Evolutionary conservation across 1,140 invertebrate genomes (phyloP).

Genomic region (Trissolcus basalis): DNA sequence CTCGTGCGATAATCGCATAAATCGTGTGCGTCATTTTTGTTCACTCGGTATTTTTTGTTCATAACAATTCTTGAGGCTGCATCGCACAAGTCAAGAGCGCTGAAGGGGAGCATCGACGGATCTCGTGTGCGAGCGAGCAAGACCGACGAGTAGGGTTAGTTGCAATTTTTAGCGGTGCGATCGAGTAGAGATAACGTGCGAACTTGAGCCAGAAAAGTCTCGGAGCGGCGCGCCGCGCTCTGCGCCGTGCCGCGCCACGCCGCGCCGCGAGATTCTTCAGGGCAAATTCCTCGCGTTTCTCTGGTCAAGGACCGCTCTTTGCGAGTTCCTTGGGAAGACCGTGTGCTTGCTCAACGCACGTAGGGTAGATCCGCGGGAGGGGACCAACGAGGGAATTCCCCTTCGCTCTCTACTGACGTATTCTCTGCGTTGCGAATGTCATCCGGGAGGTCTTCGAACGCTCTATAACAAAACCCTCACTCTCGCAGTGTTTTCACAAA

Average conservation of each 20-base stretch:
- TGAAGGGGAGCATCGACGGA: neutral
- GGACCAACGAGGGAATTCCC: slow-evolving; percentile 1
- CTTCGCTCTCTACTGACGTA: slow-evolving; percentile 35
- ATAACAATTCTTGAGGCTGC: slow-evolving; percentile 28
- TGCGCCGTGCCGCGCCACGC: too few species aligned
- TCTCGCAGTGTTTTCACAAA: slow-evolving; percentile 22
- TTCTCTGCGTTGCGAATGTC: slow-evolving; percentile 34
- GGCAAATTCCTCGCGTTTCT: slow-evolving; percentile 66
- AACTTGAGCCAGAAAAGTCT: slow-evolving; percentile 62
- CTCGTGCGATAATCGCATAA: slow-evolving; percentile 40
- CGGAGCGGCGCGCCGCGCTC: slow-evolving; percentile 39
- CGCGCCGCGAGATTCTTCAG: slow-evolving; percentile 52
- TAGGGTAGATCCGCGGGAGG: slow-evolving; percentile 14
- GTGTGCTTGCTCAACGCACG: slow-evolving; percentile 25
- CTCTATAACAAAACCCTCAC: slow-evolving; percentile 27
- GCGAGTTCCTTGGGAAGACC: slow-evolving; percentile 61
- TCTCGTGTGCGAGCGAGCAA: neutral
- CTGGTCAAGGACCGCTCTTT: slow-evolving; percentile 66
- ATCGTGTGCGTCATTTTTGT: slow-evolving; percentile 34
- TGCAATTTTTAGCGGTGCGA: slow-evolving; percentile 53
- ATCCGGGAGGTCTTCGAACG: slow-evolving; percentile 44
- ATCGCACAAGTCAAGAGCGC: slow-evolving; percentile 17
- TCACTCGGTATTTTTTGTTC: slow-evolving; percentile 22
- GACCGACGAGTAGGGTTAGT: slow-evolving; percentile 39
- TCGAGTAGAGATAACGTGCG: slow-evolving; percentile 59